Conservation (phyloP, 2,888 invertebrate species). For the Acholoe squamosa region DNA sequence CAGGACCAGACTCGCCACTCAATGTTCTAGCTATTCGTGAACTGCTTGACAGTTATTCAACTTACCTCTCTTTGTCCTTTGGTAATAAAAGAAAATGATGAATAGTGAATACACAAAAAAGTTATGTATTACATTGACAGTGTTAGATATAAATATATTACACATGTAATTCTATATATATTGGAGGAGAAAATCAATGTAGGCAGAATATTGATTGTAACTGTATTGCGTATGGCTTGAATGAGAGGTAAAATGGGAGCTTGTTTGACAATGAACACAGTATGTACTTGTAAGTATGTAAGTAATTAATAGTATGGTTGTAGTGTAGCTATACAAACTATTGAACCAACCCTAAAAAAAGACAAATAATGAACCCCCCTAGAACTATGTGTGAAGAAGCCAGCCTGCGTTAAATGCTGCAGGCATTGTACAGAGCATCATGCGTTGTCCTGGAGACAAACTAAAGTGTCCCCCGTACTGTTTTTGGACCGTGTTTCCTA, state of each 20-base stretch:
- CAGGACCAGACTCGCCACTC: slow-evolving; percentile 54
- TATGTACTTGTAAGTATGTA: slow-evolving; percentile 36
- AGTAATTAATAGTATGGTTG: slow-evolving; percentile 60
- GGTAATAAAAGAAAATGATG: not conserved
- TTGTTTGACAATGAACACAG: not conserved
- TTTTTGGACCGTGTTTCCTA: slow-evolving; percentile 46
- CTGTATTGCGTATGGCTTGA: slow-evolving; percentile 17
- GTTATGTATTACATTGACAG: slow-evolving; percentile 29
- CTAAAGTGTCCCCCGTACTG: slow-evolving; percentile 17
- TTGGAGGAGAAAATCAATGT: not conserved
- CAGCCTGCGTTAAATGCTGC: not conserved
- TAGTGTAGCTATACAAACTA: slow-evolving; percentile 37
- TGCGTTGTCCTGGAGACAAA: slow-evolving; percentile 10
- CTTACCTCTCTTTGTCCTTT: slow-evolving; percentile 56
- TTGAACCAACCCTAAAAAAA: too few relatives aligned
- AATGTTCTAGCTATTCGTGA: slow-evolving; percentile 43
- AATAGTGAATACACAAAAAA: slow-evolving; percentile 5
- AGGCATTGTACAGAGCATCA: slow-evolving; percentile 36
- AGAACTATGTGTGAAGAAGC: slow-evolving; percentile 19
- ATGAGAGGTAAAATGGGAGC: not conserved
- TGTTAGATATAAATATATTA: slow-evolving; percentile 41
- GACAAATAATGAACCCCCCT: not conserved
- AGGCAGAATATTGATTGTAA: slow-evolving; percentile 40
- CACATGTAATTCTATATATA: not conserved
- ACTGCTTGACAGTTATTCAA: not conserved